These are phyloP conservation scores for Panopea generosa DNA, from an alignment of 2,888 invertebrate genomes.

Conservation along the genomic window DNA sequence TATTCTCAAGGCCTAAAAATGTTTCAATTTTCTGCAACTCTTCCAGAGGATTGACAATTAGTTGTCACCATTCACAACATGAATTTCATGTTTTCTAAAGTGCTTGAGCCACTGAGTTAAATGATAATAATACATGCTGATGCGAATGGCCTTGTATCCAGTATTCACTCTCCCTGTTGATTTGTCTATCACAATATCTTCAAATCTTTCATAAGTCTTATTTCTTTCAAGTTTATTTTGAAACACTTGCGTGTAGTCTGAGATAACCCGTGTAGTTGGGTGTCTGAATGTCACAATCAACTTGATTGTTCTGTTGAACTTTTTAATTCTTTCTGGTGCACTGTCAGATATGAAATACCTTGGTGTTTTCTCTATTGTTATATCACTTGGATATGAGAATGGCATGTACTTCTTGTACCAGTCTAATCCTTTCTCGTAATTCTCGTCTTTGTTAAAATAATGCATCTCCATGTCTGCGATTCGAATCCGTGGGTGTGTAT, in stretches of 20 bases:
- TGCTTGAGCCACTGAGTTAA: constrained; percentile 96
- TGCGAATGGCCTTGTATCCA: constrained; percentile 85
- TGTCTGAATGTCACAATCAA: constrained; percentile 97
- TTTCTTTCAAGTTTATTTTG: constrained; percentile 86
- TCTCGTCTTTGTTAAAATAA: constrained; percentile 95
- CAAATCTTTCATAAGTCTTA: constrained; percentile 82
- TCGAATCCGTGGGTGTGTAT: constrained; percentile 90
- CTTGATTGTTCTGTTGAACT: constrained; percentile 96
- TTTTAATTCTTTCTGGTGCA: constrained; percentile 96
- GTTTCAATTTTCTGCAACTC: constrained; percentile 81
- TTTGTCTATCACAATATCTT: constrained; percentile 84
- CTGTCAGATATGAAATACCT: constrained; percentile 98
- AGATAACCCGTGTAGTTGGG: constrained; percentile 97
- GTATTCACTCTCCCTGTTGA: constrained; percentile 84
- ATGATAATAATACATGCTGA: constrained; percentile 88
- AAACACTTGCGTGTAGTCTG: constrained; percentile 97
- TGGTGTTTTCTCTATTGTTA: constrained; percentile 98
- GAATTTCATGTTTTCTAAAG: constrained; percentile 95
- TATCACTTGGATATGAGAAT: constrained; percentile 94
- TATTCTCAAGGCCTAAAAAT: constrained; percentile 81
- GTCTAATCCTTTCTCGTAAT: constrained; percentile 95
- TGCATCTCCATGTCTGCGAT: constrained; percentile 98
- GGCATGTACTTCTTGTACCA: constrained; percentile 97
- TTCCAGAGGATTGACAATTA: constrained; percentile 80
- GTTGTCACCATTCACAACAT: constrained; percentile 91